Evolutionary conservation across 2,888 invertebrate genomes (phyloP).

Genomic region (Latheticus oryzae): DNA sequence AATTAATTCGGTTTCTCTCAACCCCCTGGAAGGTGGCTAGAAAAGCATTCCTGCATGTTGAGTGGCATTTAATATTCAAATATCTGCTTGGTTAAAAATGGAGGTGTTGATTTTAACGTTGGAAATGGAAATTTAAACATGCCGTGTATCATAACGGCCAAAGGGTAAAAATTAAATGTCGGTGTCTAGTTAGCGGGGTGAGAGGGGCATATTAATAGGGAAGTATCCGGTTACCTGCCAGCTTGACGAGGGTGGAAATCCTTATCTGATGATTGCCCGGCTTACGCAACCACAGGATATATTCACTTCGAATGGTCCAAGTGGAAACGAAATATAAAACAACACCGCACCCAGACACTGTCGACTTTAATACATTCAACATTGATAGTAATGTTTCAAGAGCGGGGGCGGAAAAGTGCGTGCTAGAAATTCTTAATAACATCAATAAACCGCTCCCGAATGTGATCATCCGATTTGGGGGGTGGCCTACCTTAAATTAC

Average conservation of each 20-base stretch:
- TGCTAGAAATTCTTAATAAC: conserved; percentile 41
- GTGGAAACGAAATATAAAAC: conserved; percentile 33
- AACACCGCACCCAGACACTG: conserved; percentile 22
- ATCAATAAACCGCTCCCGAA: conserved; percentile 31
- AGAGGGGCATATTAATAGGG: conserved; percentile 42
- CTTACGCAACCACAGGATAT: conserved; percentile 32
- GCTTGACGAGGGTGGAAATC: conserved; percentile 44
- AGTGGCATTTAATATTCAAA: conserved; percentile 41
- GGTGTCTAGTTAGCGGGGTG: conserved; percentile 22
- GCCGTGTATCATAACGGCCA: conserved; percentile 4
- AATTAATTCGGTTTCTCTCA: conserved; percentile 22
- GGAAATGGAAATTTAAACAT: conserved; percentile 31
- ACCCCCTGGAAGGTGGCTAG: conserved; percentile 29
- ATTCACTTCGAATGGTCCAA: conserved; percentile 31
- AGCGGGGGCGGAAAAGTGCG: conserved; percentile 35
- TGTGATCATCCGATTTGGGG: conserved; percentile 15
- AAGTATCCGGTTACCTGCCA: conserved; percentile 45
- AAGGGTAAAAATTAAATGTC: conserved; percentile 32
- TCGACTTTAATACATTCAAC: conserved; percentile 38
- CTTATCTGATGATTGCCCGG: conserved; percentile 44
- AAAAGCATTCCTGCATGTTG: conserved; percentile 37
- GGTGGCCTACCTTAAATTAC: background rate
- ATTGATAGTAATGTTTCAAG: conserved; percentile 33
- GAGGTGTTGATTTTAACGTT: conserved; percentile 41
- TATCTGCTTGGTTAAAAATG: conserved; percentile 28